phyloP scores from a whole-genome alignment of 2,797 vertebrate species.

The Enteromius radiatus region DNA sequence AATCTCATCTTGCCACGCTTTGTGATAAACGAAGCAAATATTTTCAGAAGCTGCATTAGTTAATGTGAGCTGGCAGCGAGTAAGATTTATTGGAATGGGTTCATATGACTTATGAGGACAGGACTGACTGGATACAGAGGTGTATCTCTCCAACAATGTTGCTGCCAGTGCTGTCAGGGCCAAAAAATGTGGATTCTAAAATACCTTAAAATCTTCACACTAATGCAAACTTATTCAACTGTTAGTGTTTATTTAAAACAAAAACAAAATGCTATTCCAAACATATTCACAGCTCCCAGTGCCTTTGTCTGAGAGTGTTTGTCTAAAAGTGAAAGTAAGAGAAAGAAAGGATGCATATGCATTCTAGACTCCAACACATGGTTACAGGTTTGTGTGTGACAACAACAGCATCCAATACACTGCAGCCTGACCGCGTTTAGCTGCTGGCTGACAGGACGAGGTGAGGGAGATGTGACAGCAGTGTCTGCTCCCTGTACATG shows the following conservation, averaged over 20 bases:
- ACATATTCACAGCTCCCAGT: not conserved
- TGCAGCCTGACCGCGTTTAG: slow-evolving; percentile 58
- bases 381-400: slow-evolving; percentile 12
- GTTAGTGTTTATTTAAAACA: not conserved
- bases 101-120: slow-evolving; percentile 78
- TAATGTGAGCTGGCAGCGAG: slow-evolving; percentile 52
- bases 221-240: slow-evolving; percentile 70
- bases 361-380: not conserved
- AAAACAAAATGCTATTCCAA: not conserved
- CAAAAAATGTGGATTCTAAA: slow-evolving; percentile 67
- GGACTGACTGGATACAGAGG: slow-evolving; percentile 74
- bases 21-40: slow-evolving; percentile 30
- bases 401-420: slow-evolving; percentile 15
- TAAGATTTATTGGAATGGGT: slow-evolving; percentile 66
- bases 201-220: slow-evolving; percentile 73
- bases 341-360: not conserved
- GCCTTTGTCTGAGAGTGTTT: not conserved
- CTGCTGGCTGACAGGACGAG: slow-evolving; percentile 71
- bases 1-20: slow-evolving; percentile 1
- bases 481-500: slow-evolving; percentile 81
- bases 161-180: slow-evolving; percentile 75
- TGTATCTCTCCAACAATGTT: slow-evolving; percentile 73
- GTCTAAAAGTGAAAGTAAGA: not conserved
- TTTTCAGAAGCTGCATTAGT: slow-evolving; percentile 30
- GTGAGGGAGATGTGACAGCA: slow-evolving; percentile 81